Evolutionary conservation across 2,797 vertebrate species (phyloP).

Genomic region (Neosilurus mollespiculum): DNA sequence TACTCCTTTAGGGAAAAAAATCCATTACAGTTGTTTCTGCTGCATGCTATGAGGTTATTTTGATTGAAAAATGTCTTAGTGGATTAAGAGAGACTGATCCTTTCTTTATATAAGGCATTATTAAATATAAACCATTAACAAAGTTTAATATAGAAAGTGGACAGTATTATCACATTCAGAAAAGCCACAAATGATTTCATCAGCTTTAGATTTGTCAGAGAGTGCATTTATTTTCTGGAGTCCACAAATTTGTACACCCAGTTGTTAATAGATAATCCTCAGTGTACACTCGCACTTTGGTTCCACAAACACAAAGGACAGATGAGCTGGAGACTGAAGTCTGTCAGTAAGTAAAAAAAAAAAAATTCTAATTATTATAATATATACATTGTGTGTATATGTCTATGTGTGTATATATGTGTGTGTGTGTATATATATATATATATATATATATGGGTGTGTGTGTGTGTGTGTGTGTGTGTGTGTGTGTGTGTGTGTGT

Average conservation of each 20-base stretch:
- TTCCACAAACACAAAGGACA: conserved; percentile 68
- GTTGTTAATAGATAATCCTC: conserved; percentile 76
- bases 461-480: too few species aligned
- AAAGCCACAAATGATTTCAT: too few species aligned
- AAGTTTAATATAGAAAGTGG: background rate
- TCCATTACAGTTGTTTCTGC: background rate
- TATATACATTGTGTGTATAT: too few species aligned
- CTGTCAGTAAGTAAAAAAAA: conserved; percentile 65
- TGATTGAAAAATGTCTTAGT: background rate
- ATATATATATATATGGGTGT: too few species aligned
- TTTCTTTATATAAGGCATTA: background rate
- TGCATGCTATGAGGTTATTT: background rate
- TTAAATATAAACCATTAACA: background rate
- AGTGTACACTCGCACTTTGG: conserved; percentile 79
- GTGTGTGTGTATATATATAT: too few species aligned
- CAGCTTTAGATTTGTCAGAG: background rate
- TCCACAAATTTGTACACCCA: conserved; percentile 28
- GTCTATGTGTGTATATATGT: too few species aligned
- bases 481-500: too few species aligned
- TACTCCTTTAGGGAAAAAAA: background rate
- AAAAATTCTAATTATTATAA: background rate
- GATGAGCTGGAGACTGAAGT: conserved; percentile 51
- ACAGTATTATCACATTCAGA: background rate
- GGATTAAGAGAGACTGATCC: background rate
- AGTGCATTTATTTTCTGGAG: conserved; percentile 25